A percentile compares a stretch with the other conserved stretches of the same genome.
These are phyloP conservation scores for Idris sp. DNA, from an alignment of 1,140 invertebrate genomes.

Conservation along the genomic window DNA sequence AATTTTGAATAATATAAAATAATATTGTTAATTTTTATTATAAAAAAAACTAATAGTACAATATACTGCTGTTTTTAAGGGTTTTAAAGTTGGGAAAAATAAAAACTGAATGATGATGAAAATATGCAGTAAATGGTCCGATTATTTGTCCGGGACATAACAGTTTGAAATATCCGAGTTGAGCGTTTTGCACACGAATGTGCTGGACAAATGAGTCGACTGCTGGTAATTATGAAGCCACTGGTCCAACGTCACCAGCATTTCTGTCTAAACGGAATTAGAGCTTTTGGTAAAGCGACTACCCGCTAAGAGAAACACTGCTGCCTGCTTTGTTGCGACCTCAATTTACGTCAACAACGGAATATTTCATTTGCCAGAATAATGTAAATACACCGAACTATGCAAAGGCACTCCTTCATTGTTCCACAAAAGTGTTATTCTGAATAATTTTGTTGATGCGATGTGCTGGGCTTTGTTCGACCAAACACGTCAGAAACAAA, in stretches of 20 bases:
- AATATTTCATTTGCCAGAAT: slow-evolving; percentile 54
- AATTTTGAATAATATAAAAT: too few relatives aligned
- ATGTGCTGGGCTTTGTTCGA: slow-evolving; percentile 29
- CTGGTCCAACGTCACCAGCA: slow-evolving; percentile 55
- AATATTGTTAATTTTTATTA: too few relatives aligned
- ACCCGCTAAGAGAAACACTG: slow-evolving; percentile 51
- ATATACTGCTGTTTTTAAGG: too few relatives aligned
- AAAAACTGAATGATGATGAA: slow-evolving; percentile 14
- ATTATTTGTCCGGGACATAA: slow-evolving; percentile 45
- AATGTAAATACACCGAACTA: slow-evolving; percentile 50
- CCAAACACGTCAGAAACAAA: slow-evolving; percentile 22
- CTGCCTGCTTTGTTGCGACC: slow-evolving; percentile 53
- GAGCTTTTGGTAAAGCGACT: slow-evolving; percentile 44
- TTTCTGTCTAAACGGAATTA: slow-evolving; percentile 60
- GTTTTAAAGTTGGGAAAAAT: too few relatives aligned
- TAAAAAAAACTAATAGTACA: too few relatives aligned
- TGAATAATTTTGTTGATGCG: slow-evolving; percentile 55
- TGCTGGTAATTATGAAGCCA: slow-evolving; percentile 54
- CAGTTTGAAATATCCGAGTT: slow-evolving; percentile 19
- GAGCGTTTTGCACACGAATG: slow-evolving; percentile 41
- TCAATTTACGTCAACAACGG: slow-evolving; percentile 59
- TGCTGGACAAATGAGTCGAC: slow-evolving; percentile 60
- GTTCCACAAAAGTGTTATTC: slow-evolving; percentile 49
- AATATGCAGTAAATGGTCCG: slow-evolving; percentile 8
- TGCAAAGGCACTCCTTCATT: slow-evolving; percentile 31